Conservation (phyloP, 2,113 vertebrate species). For the Cephalophus harveyi region DNA sequence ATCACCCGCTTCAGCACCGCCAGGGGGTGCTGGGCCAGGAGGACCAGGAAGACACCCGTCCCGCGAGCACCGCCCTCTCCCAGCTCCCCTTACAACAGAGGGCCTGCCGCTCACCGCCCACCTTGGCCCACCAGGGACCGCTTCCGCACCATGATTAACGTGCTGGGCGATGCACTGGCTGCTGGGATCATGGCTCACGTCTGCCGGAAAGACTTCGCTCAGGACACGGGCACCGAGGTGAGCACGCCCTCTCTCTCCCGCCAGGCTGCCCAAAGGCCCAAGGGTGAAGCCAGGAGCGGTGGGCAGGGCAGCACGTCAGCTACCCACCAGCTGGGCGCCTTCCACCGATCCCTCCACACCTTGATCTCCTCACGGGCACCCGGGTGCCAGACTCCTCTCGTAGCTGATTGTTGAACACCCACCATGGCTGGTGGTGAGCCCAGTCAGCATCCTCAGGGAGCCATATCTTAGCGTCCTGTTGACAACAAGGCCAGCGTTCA, state of each 20-base stretch:
- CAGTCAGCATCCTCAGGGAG: neutral
- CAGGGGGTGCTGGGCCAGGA: neutral
- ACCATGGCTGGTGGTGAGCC: neutral
- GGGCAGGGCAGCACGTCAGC: neutral
- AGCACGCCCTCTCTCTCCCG: neutral
- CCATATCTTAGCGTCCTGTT: accelerated
- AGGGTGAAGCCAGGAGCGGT: neutral
- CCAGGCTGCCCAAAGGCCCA: neutral
- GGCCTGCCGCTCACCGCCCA: accelerated
- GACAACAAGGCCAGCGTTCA: accelerated
- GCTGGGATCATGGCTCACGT: slow-evolving; percentile 98
- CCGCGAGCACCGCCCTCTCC: neutral
- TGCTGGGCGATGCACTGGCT: slow-evolving; percentile 94
- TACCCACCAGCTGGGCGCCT: neutral
- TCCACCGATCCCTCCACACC: neutral
- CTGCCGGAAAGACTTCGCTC: slow-evolving; percentile 95
- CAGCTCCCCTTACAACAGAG: no score
- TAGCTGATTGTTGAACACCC: neutral
- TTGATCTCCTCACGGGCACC: neutral
- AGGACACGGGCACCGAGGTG: slow-evolving; percentile 89
- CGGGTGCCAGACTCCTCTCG: neutral
- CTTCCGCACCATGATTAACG: slow-evolving; percentile 98
- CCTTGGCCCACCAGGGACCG: slow-evolving; percentile 86
- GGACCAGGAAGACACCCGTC: accelerated
- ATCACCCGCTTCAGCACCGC: accelerated